Evolutionary conservation across 1,140 invertebrate species (phyloP).

Genomic region (Drosophila virilis): DNA sequence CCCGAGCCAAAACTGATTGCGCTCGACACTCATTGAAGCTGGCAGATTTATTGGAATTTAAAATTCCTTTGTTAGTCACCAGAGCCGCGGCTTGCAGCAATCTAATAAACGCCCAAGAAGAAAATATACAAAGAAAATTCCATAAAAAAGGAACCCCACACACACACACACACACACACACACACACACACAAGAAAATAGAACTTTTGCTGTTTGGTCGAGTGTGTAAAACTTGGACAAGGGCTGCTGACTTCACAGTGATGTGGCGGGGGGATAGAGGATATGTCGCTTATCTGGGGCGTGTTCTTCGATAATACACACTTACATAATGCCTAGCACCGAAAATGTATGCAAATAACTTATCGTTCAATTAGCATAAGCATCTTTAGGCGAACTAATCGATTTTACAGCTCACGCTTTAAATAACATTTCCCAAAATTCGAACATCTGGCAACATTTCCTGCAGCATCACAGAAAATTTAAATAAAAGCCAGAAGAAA

Average conservation of each 20-base stretch:
- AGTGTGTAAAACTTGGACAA: conserved; percentile 9
- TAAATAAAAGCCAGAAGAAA: not conserved
- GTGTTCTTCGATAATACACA: conserved; percentile 19
- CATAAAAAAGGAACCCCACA: not conserved
- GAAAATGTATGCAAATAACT: conserved; percentile 44
- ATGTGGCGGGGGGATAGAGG: not conserved
- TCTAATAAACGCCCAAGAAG: conserved; percentile 67
- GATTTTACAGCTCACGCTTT: conserved; percentile 16
- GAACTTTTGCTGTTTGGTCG: conserved; percentile 11
- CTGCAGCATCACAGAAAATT: not conserved
- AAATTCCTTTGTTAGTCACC: conserved; percentile 70
- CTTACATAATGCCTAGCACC: not conserved
- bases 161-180: conserved; percentile 13
- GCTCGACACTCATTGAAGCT: conserved; percentile 69
- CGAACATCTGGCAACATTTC: conserved; percentile 7
- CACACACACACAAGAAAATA: conserved; percentile 41
- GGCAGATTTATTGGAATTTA: conserved; percentile 80
- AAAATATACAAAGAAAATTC: not conserved
- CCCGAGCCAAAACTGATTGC: too few relatives aligned
- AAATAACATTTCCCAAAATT: not conserved
- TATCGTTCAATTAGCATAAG: conserved; percentile 72
- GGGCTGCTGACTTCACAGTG: conserved; percentile 13
- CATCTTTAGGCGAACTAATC: conserved; percentile 32
- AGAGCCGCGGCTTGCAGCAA: conserved; percentile 49
- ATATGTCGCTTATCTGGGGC: not conserved